Evolutionary conservation across 2,113 vertebrate species (phyloP).

Genomic region (Pygoscelis antarcticus): DNA sequence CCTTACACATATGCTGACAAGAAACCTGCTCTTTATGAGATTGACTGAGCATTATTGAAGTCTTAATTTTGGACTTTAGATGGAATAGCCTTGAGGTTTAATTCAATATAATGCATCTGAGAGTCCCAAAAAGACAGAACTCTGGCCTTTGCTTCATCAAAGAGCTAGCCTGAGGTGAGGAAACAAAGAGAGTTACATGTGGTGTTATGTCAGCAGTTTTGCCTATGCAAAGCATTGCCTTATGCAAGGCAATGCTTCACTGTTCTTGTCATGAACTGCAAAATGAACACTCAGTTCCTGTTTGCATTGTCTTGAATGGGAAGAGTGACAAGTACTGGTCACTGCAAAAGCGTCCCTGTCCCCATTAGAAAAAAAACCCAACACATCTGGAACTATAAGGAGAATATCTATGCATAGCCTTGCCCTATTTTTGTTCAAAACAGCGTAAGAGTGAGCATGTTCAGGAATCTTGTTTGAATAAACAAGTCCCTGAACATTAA

Average conservation of each 20-base stretch:
- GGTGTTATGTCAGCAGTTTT: background rate
- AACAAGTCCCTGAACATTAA: background rate
- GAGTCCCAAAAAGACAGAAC: background rate
- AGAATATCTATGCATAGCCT: background rate
- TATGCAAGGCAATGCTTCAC: background rate
- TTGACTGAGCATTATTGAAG: background rate
- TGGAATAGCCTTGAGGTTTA: background rate
- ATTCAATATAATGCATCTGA: background rate
- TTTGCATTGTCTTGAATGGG: background rate
- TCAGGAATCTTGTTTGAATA: background rate
- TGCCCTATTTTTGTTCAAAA: background rate
- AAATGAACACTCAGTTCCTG: background rate
- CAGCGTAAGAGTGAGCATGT: rapidly evolving
- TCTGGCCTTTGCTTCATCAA: background rate
- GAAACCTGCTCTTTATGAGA: background rate
- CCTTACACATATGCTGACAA: background rate
- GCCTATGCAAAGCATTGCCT: background rate
- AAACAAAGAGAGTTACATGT: background rate
- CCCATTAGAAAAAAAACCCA: background rate
- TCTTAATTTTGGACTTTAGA: background rate
- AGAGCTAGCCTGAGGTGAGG: background rate
- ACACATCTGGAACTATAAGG: background rate
- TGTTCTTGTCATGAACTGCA: background rate
- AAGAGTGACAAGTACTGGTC: background rate
- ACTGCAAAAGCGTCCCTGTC: background rate